Evolutionary conservation across 2,888 invertebrate species (phyloP).

Genomic region (Dorcus hopei): DNA sequence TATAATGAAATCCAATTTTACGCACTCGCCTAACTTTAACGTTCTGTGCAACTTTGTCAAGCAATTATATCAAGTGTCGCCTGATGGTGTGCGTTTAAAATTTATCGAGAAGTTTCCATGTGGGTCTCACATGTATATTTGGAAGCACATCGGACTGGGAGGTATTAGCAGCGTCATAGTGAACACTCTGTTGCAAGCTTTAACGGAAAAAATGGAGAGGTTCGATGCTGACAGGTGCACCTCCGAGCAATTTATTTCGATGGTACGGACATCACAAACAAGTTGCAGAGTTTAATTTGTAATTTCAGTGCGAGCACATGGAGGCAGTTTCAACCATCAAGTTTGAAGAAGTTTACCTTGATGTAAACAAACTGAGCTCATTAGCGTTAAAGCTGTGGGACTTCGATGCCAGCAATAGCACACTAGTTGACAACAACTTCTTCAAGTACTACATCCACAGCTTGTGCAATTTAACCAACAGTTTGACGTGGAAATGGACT

Average conservation of each 20-base stretch:
- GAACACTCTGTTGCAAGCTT: conserved; percentile 17
- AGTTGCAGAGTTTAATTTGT: background rate
- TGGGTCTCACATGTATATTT: conserved; percentile 15
- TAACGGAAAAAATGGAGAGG: conserved; percentile 15
- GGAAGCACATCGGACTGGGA: conserved; percentile 22
- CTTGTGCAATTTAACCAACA: conserved; percentile 28
- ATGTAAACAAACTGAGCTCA: conserved; percentile 10
- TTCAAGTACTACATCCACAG: conserved; percentile 28
- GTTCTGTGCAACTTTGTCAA: conserved; percentile 28
- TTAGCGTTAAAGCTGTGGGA: conserved; percentile 21
- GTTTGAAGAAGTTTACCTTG: conserved; percentile 15
- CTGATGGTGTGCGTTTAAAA: conserved; percentile 16
- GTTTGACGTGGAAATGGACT: conserved; percentile 17
- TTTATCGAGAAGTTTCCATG: conserved; percentile 20
- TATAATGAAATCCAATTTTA: conserved; percentile 22
- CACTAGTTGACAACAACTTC: conserved; percentile 24
- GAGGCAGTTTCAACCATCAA: conserved; percentile 16
- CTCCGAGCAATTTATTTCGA: conserved; percentile 15
- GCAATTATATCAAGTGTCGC: conserved; percentile 25
- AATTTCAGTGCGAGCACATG: conserved; percentile 22
- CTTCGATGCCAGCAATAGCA: conserved; percentile 14
- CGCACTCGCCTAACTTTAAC: conserved; percentile 27
- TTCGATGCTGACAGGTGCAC: conserved; percentile 15
- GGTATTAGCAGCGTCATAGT: conserved; percentile 12
- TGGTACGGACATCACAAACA: conserved; percentile 16